Evolutionary conservation across 2,797 vertebrate genomes (phyloP).

Genomic region (Poecilia velifera): DNA sequence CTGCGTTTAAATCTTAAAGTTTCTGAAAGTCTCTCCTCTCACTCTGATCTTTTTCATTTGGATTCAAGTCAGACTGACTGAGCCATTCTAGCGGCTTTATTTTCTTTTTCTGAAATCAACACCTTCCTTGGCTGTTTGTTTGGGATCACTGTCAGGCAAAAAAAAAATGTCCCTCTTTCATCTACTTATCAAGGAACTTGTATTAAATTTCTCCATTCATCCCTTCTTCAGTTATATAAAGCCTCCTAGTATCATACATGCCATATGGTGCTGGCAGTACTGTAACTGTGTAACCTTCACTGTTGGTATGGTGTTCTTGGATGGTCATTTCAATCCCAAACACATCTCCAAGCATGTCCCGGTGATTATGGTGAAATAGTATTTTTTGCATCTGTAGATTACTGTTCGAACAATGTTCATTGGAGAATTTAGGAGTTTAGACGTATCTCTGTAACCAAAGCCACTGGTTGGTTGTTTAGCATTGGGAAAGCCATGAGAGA

Average conservation of each 20-base stretch:
- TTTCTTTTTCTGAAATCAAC: slow-evolving; percentile 4
- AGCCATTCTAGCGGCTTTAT: neutral
- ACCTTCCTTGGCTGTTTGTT: neutral
- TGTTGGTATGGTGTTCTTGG: neutral
- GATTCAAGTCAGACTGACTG: neutral
- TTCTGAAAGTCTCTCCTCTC: neutral
- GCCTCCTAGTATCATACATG: neutral
- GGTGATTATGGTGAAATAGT: neutral
- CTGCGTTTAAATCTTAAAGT: neutral
- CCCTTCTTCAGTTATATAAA: neutral
- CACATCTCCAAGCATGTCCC: neutral
- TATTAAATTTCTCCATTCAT: neutral
- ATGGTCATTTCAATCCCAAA: neutral
- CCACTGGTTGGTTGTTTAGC: neutral
- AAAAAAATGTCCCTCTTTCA: neutral
- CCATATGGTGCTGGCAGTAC: too few species aligned
- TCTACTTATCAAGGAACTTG: neutral
- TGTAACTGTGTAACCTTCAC: neutral
- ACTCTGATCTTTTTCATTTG: slow-evolving; percentile 6
- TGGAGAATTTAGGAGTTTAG: neutral
- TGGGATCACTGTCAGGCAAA: slow-evolving; percentile 5
- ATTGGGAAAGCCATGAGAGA: neutral
- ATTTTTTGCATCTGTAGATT: neutral
- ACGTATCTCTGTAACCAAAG: neutral
- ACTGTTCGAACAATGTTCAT: neutral